Conservation (phyloP, 2,113 vertebrate genomes). For the Hepsetus odoe region DNA sequence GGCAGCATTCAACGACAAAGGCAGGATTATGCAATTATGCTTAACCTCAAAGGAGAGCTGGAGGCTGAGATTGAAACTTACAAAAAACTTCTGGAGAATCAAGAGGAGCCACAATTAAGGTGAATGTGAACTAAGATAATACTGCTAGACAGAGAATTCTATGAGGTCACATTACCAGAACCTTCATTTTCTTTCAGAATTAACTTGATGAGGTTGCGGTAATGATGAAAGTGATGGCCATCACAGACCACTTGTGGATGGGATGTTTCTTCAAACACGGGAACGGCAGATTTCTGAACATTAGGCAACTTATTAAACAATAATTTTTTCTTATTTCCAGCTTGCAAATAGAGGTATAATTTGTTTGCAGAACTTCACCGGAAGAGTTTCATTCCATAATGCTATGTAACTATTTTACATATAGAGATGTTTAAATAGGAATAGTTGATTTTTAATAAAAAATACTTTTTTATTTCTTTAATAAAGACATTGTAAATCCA, state of each 20-base stretch:
- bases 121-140: not conserved
- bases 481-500: too few species aligned
- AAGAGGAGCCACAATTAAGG: conserved; percentile 24
- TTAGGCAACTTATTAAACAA: not conserved
- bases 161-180: too few species aligned
- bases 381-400: too few species aligned
- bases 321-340: not conserved
- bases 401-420: too few species aligned
- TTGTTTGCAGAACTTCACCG: too few species aligned
- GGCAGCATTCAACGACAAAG: conserved; percentile 82
- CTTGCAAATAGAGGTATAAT: too few species aligned
- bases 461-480: too few species aligned
- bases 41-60: conserved; percentile 91
- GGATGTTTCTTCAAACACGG: not conserved
- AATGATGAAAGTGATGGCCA: too few species aligned
- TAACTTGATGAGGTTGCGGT: not conserved
- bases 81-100: conserved; percentile 87
- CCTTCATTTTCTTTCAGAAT: not conserved
- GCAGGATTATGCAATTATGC: conserved; percentile 83
- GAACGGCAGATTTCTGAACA: not conserved
- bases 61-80: conserved; percentile 94
- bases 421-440: too few species aligned
- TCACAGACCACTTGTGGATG: too few species aligned
- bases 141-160: not conserved
- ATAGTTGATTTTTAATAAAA: too few species aligned